These are phyloP conservation scores for Tetranychus truncatus DNA, from an alignment of 2,888 invertebrate species.

Conservation along the genomic window DNA sequence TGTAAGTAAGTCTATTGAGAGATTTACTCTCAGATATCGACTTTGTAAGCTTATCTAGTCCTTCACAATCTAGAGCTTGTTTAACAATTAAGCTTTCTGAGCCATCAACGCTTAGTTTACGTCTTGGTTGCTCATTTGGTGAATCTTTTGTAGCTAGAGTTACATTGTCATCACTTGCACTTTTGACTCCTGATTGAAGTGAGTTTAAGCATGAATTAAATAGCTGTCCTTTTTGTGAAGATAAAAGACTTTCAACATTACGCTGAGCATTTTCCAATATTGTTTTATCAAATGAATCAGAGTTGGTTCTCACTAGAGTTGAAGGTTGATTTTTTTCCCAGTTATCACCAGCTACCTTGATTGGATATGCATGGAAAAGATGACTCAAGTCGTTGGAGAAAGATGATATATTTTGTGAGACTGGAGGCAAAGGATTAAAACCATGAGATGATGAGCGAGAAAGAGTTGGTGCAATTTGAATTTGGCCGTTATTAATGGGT, in stretches of 20 bases:
- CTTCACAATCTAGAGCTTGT: no score
- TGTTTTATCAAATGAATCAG: neutral
- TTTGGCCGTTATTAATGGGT: neutral
- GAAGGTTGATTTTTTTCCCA: neutral
- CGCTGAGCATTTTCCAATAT: neutral
- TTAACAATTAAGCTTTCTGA: neutral
- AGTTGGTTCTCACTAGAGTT: neutral
- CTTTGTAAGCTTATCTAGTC: no score
- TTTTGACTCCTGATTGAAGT: neutral
- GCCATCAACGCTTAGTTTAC: neutral
- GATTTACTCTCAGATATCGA: neutral
- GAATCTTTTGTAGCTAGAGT: neutral
- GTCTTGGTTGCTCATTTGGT: neutral
- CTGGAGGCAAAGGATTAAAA: neutral
- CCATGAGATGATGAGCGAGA: neutral
- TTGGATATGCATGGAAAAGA: constrained; percentile 4
- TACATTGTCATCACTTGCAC: neutral
- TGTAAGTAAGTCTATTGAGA: neutral
- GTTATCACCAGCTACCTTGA: neutral
- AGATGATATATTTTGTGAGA: neutral
- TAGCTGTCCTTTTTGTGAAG: neutral
- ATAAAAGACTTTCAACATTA: neutral
- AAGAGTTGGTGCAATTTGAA: neutral
- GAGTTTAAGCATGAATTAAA: neutral
- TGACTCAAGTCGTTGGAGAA: constrained; percentile 2